Percentiles rank a stretch among this genome's conserved stretches.
Conservation (phyloP, 64 coral and sea anemone species). For the Exaiptasia diaphana region DNA sequence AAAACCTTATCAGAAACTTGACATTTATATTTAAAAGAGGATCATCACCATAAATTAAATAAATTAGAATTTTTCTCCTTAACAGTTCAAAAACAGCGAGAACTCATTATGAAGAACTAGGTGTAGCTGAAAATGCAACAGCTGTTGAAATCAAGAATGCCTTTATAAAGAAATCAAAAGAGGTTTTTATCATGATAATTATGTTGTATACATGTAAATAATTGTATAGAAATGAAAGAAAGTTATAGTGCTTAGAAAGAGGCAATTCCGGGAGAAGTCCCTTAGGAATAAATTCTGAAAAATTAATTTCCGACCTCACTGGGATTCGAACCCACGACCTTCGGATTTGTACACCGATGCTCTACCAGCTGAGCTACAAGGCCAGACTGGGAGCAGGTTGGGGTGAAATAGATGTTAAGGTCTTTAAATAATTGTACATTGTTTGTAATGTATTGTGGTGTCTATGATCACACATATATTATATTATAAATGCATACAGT, state of each 20-base stretch:
- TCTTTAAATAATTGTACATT: no score
- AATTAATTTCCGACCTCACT: no score
- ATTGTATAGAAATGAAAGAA: neutral
- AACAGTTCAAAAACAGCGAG: neutral
- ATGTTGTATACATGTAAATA: neutral
- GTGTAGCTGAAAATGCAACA: conserved; percentile 52
- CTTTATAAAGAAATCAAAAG: conserved; percentile 54
- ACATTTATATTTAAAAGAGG: no score
- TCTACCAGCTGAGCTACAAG: neutral
- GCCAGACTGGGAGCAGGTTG: no score
- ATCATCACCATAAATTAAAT: no score
- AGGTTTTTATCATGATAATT: neutral
- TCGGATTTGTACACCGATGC: no score
- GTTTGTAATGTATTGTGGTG: neutral
- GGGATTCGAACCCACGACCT: no score
- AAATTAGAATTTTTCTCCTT: neutral
- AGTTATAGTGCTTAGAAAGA: neutral
- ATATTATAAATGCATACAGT: neutral
- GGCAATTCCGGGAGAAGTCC: neutral
- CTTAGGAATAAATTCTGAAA: neutral
- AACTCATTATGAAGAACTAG: conserved; percentile 29
- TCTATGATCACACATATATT: neutral
- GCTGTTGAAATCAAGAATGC: conserved; percentile 42
- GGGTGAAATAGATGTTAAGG: no score
- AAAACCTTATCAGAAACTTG: no score